Conservation (phyloP, 2,888 invertebrate genomes). For the Mesopsocus fuscifrons region DNA sequence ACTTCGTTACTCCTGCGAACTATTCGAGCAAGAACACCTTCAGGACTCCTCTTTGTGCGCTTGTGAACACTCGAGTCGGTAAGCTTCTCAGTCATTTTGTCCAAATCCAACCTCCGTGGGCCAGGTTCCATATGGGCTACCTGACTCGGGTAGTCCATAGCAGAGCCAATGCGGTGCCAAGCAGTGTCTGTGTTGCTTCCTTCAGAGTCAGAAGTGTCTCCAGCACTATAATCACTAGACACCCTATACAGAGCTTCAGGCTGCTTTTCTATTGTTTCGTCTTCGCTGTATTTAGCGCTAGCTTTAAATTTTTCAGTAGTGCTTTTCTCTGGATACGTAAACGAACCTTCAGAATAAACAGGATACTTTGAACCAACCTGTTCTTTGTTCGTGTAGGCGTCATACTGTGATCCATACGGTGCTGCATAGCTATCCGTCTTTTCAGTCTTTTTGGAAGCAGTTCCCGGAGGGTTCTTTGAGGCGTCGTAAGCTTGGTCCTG, state of each 20-base stretch:
- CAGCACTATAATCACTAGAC: not conserved
- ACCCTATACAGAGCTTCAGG: conserved; percentile 7
- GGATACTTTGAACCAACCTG: not conserved
- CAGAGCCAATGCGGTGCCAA: conserved; percentile 5
- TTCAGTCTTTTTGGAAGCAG: not conserved
- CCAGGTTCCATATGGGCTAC: conserved; percentile 1
- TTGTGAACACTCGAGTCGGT: not conserved
- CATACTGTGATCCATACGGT: not conserved
- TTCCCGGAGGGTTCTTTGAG: not conserved
- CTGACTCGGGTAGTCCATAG: not conserved
- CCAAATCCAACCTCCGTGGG: conserved; percentile 2
- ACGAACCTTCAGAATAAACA: not conserved
- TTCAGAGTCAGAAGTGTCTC: not conserved
- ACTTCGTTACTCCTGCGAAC: not conserved
- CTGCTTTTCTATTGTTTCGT: conserved; percentile 3
- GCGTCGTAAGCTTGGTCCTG: conserved; percentile 2
- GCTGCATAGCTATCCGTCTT: not conserved
- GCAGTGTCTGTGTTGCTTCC: not conserved
- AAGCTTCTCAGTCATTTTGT: conserved; percentile 2
- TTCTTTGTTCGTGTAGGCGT: not conserved
- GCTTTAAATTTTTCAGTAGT: not conserved
- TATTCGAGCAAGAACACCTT: not conserved
- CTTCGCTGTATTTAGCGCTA: not conserved
- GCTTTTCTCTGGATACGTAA: not conserved
- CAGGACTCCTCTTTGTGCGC: conserved; percentile 3